These are phyloP conservation scores for Odocoileus hemionus DNA, from an alignment of 2,113 vertebrate genomes.

Conservation along the genomic window DNA sequence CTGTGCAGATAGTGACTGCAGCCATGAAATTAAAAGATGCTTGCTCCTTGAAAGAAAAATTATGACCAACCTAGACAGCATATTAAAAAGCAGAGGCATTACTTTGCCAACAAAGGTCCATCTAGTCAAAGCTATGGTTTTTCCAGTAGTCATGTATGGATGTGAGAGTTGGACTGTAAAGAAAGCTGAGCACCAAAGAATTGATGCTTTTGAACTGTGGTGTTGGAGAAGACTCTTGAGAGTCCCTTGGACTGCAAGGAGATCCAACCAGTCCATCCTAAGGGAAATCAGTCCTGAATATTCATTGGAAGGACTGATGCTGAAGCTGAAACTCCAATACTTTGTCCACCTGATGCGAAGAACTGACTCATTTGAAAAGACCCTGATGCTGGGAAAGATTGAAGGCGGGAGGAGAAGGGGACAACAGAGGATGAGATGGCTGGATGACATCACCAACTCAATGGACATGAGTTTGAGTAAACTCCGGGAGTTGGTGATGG, in stretches of 20 bases:
- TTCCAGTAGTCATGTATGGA: not conserved
- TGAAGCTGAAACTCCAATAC: not conserved
- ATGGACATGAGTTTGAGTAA: not conserved
- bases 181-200: not conserved
- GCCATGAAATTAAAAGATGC: not conserved
- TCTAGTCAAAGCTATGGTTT: not conserved
- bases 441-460: not conserved
- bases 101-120: not conserved
- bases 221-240: not conserved
- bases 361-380: not conserved
- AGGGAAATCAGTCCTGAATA: not conserved
- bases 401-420: not conserved
- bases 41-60: not conserved
- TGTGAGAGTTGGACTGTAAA: not conserved
- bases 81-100: not conserved
- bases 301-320: not conserved
- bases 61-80: not conserved
- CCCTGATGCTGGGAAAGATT: not conserved
- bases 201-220: not conserved
- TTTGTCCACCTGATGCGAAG: not conserved
- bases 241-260: not conserved
- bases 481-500: fast-evolving
- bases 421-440: not conserved
- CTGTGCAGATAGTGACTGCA: not conserved
- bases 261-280: not conserved